A percentile compares a stretch with the other conserved stretches of the same genome.
These are phyloP conservation scores for Drosophila parabipectinata DNA, from an alignment of 1,140 invertebrate genomes.

Conservation along the genomic window DNA sequence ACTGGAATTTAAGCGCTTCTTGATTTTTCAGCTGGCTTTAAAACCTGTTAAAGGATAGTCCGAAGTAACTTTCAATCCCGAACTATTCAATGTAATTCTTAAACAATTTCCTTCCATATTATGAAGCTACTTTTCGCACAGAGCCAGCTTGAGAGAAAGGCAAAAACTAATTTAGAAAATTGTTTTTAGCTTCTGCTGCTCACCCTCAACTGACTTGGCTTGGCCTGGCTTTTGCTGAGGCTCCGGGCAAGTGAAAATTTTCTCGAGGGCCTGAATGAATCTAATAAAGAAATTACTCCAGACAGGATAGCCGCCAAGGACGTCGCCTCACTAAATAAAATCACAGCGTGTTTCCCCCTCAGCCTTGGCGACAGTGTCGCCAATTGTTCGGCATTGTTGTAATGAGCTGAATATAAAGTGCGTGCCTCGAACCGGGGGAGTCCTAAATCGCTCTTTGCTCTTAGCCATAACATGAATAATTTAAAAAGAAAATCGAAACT, in stretches of 20 bases:
- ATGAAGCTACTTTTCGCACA: conserved; percentile 7
- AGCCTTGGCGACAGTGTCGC: conserved; percentile 41
- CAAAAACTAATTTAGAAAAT: conserved; percentile 72
- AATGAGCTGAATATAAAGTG: conserved; percentile 81
- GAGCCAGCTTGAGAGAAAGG: conserved; percentile 1
- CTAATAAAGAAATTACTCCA: conserved; percentile 81
- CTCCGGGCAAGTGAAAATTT: conserved; percentile 40
- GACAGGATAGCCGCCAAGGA: conserved; percentile 54
- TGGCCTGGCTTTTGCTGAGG: background rate
- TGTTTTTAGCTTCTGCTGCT: conserved; percentile 67
- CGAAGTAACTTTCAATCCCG: conserved; percentile 9
- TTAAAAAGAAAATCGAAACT: conserved; percentile 52
- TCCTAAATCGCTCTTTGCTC: conserved; percentile 65
- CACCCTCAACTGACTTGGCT: background rate
- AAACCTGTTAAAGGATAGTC: conserved; percentile 22
- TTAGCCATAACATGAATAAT: conserved; percentile 70
- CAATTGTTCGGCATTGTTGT: conserved; percentile 63
- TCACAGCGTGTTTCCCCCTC: conserved; percentile 19
- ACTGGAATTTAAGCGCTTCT: conserved; percentile 16
- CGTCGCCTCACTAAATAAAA: conserved; percentile 55
- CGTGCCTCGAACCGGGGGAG: conserved; percentile 43
- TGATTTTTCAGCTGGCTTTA: conserved; percentile 11
- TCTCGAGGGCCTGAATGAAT: conserved; percentile 60
- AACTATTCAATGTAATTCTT: conserved; percentile 32
- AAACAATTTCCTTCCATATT: conserved; percentile 33